Evolutionary conservation across 2,113 vertebrate genomes (phyloP).

Genomic region (Centropus unirufus): DNA sequence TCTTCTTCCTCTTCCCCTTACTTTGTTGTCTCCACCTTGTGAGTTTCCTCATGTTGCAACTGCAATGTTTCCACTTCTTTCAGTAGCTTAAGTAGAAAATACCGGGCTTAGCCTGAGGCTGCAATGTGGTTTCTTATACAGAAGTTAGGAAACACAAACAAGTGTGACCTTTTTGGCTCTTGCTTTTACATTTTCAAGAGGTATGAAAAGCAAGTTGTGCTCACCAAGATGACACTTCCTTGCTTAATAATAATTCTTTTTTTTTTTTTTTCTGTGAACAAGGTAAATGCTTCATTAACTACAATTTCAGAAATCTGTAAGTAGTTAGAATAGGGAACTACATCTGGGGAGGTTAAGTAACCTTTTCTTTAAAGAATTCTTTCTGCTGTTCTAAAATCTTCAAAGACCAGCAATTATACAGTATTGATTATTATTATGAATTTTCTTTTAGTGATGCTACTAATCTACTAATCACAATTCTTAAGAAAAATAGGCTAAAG

Average conservation of each 20-base stretch:
- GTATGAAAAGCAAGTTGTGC: neutral
- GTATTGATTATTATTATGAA: neutral
- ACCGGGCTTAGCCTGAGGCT: neutral
- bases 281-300: neutral
- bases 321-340: neutral
- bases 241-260: neutral
- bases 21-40: neutral
- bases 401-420: neutral
- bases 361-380: neutral
- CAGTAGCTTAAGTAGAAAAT: neutral
- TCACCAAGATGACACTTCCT: neutral
- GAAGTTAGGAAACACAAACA: neutral
- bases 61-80: neutral
- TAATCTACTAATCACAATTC: neutral
- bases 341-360: neutral
- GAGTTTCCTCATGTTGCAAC: neutral
- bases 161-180: neutral
- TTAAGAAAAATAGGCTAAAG: neutral
- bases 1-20: neutral
- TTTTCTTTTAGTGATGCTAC: neutral
- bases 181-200: neutral
- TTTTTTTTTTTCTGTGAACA: constrained; percentile 20
- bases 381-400: neutral
- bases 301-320: neutral
- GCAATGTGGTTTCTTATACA: neutral